Base-by-base conservation (phyloP, 2,113 vertebrate genomes). In the Dipodomys stephensi region DNA sequence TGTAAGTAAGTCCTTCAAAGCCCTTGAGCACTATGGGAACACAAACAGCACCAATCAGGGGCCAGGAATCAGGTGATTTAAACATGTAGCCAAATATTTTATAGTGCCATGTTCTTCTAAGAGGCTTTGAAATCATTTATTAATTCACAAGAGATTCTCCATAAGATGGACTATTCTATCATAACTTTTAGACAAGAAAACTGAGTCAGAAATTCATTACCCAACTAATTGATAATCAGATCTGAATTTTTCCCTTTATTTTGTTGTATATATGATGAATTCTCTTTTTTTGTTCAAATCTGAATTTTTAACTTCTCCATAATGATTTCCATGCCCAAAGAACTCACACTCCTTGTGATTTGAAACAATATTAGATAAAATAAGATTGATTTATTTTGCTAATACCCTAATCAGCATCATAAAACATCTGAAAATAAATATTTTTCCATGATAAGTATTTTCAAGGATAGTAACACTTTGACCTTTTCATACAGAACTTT, bases 401-500 rank as follows among this genome's bases (percentile, higher is more conserved):
- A 83, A 65, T 74, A 60, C 30, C 35, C 25, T 80, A 81, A 74
- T 80, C 15, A 62, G 20, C 10, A 73, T 30, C 57, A 69, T 49
- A 81, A 69, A 74, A 6, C 30, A 64, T 49, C 88, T 80, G 44
- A 88, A 60, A 60, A 79, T 76, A 80, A 73, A 65, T 49, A 30
- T 35, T 83, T 80, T 86, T 57, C 35, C 25, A 30, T 80, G 39
- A 39, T 39, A 57, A 86, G 49, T 32, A 74, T 53, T 53, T 53
- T 13, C 49, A 53, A 53, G 49, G 76, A 64, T 86, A 87, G 46
- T 87, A 65, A 74, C 23, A 57, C 76, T 68, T 86, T 46, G n/a
- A 62, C n/a, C 81, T 87, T 93, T 81, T 92, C 57, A 72, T 71
- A 67, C 68, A 76, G 15, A 22, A 73, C 78, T 83, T 80, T 67